Evolutionary conservation across 2,113 vertebrate species (phyloP).

Genomic region (Typhlomys cinereus): DNA sequence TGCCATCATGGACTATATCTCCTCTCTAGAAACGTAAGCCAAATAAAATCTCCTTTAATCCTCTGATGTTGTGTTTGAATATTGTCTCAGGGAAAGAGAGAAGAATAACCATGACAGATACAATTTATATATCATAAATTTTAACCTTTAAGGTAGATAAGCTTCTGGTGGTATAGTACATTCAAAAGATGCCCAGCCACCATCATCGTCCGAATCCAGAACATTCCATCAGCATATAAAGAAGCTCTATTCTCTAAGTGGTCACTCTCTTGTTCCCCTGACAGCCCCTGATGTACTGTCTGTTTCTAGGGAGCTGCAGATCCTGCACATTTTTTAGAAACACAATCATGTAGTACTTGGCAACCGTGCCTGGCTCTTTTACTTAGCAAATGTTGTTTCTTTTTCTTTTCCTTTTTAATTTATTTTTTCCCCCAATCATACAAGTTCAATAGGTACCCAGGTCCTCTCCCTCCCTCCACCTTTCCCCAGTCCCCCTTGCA

Average conservation of each 20-base stretch:
- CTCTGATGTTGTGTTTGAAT: no score
- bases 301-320: neutral
- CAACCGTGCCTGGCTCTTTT: neutral
- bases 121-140: slow-evolving; percentile 22
- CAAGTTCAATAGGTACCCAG: no score
- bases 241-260: neutral
- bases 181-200: neutral
- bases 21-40: no score
- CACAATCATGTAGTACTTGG: neutral
- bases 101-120: no score
- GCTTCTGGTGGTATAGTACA: neutral
- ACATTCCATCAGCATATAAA: neutral
- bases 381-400: no score
- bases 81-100: no score
- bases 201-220: neutral
- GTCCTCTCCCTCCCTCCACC: no score
- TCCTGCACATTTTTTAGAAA: neutral
- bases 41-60: no score
- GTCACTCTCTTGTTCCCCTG: neutral
- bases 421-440: no score
- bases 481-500: no score
- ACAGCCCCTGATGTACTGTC: neutral
- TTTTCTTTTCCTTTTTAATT: no score
- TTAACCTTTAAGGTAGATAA: neutral
- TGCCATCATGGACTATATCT: no score